Conservation (phyloP, 2,888 invertebrate genomes). For the Leptinotarsa rubiginosa region DNA sequence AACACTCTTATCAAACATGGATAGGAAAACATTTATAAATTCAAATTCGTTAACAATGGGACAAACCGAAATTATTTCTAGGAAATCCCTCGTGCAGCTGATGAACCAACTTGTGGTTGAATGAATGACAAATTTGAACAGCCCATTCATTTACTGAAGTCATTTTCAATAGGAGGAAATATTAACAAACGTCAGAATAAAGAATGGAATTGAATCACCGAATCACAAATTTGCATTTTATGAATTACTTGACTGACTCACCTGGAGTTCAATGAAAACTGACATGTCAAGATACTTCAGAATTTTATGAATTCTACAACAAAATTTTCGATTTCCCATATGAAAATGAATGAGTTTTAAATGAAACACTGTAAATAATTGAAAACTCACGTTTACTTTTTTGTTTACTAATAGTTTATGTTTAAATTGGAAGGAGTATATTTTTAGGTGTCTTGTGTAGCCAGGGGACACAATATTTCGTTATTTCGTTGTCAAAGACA, state of each 20-base stretch:
- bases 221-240: slow-evolving; percentile 24
- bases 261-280: not conserved
- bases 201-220: slow-evolving; percentile 14
- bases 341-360: not conserved
- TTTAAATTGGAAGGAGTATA: too few species aligned
- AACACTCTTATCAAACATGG: slow-evolving; percentile 22
- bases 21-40: slow-evolving; percentile 3
- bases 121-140: slow-evolving; percentile 13
- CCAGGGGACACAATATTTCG: too few species aligned
- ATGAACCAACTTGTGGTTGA: slow-evolving; percentile 16
- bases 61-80: slow-evolving; percentile 8
- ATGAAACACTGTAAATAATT: too few species aligned
- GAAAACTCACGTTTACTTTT: too few species aligned
- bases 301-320: not conserved
- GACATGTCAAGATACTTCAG: not conserved
- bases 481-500: too few species aligned
- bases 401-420: too few species aligned
- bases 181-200: slow-evolving; percentile 8
- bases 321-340: not conserved
- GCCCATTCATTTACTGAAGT: slow-evolving; percentile 6
- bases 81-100: not conserved
- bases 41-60: not conserved
- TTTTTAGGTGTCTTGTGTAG: too few species aligned
- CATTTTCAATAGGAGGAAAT: slow-evolving; percentile 20
- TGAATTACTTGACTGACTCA: slow-evolving; percentile 22